Conservation (phyloP, 2,888 invertebrate species). For the Dorcus parallelipipedus region DNA sequence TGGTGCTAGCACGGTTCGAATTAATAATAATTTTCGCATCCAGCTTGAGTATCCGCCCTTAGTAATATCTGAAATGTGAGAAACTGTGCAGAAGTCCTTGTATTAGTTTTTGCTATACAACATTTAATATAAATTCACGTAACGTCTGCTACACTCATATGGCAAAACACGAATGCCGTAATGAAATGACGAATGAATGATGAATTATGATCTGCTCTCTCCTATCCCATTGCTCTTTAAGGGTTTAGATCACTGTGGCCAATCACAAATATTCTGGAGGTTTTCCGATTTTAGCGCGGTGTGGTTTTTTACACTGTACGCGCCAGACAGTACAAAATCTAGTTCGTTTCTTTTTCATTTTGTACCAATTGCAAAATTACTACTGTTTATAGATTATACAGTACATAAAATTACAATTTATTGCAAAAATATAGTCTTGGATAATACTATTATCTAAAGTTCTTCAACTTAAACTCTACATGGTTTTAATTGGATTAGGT, state of each 20-base stretch:
- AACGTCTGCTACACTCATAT: background rate
- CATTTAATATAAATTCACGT: slow-evolving; percentile 1
- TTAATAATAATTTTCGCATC: too few relatives aligned
- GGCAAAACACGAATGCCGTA: slow-evolving; percentile 4
- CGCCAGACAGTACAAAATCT: background rate
- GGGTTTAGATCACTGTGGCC: slow-evolving; percentile 35
- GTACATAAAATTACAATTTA: too few relatives aligned
- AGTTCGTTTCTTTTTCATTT: too few relatives aligned
- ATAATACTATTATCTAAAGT: too few relatives aligned
- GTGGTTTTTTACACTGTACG: slow-evolving; percentile 27
- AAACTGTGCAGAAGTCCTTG: slow-evolving; percentile 13
- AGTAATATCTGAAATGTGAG: slow-evolving; percentile 1
- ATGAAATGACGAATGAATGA: slow-evolving; percentile 10
- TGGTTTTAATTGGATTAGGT: too few relatives aligned
- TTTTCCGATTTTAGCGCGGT: slow-evolving; percentile 4
- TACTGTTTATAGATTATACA: too few relatives aligned
- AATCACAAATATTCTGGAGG: slow-evolving; percentile 33
- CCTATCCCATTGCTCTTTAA: slow-evolving; percentile 27
- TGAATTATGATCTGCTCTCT: slow-evolving; percentile 28
- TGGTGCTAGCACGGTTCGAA: too few relatives aligned
- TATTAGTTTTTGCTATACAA: slow-evolving; percentile 8
- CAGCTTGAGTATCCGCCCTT: background rate
- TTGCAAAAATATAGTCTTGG: too few relatives aligned
- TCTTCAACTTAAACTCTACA: too few relatives aligned
- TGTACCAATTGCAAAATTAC: too few relatives aligned